phyloP scores from a whole-genome alignment of 2,797 vertebrate genomes.

The Spea hammondii region DNA sequence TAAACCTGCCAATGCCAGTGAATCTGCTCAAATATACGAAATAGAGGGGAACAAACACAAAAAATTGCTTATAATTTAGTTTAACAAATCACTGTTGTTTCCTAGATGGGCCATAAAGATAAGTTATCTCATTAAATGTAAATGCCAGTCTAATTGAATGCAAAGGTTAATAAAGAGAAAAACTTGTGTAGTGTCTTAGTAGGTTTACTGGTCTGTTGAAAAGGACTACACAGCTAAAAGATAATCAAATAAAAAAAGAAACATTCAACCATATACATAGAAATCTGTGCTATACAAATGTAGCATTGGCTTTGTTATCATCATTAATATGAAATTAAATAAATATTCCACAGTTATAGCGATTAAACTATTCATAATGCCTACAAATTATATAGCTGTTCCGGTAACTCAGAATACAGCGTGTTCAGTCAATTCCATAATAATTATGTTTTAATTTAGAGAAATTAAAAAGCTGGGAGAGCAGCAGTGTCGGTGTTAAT shows the following conservation, averaged over 20 bases:
- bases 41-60: too few species aligned
- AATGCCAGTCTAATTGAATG: too few species aligned
- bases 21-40: too few species aligned
- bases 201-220: neutral
- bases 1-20: too few species aligned
- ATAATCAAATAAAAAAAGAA: conserved; percentile 1
- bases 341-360: neutral
- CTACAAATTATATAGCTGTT: conserved; percentile 6
- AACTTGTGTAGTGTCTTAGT: too few species aligned
- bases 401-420: conserved; percentile 4
- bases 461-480: conserved; percentile 24
- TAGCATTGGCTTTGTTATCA: neutral
- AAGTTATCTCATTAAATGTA: too few species aligned
- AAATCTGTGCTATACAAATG: conserved; percentile 6
- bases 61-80: too few species aligned
- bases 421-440: conserved; percentile 31
- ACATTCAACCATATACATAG: neutral
- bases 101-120: too few species aligned
- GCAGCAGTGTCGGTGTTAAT: conserved; percentile 13
- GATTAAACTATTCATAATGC: neutral
- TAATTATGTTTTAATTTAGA: conserved; percentile 21
- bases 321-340: neutral
- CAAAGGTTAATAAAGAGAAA: too few species aligned
- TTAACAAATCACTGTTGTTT: too few species aligned
- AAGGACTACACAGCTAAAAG: neutral